These are phyloP conservation scores for Aquatica leii DNA, from an alignment of 2,888 invertebrate genomes.

Conservation along the genomic window DNA sequence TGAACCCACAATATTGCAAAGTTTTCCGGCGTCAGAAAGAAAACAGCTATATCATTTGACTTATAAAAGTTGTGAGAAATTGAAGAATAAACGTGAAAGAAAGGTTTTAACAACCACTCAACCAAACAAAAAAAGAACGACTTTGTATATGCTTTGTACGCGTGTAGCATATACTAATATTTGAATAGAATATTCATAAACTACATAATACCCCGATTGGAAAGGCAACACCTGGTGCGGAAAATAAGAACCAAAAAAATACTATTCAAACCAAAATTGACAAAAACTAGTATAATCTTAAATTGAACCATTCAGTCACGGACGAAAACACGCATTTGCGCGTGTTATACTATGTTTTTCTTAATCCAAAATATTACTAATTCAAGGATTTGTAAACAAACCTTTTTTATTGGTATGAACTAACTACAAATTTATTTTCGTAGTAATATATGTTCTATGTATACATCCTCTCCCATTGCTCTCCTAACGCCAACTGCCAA, in stretches of 20 bases:
- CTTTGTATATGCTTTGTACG: background rate
- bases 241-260: conserved; percentile 20
- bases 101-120: conserved; percentile 5
- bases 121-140: background rate
- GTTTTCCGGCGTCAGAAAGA: conserved; percentile 15
- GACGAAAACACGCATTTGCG: no score
- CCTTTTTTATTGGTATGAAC: no score
- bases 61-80: conserved; percentile 11
- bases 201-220: conserved; percentile 16
- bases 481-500: no score
- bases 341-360: no score
- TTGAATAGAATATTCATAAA: conserved; percentile 27
- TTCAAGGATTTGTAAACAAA: no score
- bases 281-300: conserved; percentile 14
- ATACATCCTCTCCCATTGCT: no score
- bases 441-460: no score
- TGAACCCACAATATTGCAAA: no score
- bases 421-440: no score
- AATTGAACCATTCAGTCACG: conserved; percentile 22
- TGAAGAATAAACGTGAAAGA: background rate
- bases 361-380: no score
- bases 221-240: conserved; percentile 23
- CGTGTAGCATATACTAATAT: conserved; percentile 17
- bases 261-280: conserved; percentile 21
- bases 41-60: conserved; percentile 17